phyloP scores from a whole-genome alignment of 2,797 vertebrate genomes.

The Enteromius anoplus region DNA sequence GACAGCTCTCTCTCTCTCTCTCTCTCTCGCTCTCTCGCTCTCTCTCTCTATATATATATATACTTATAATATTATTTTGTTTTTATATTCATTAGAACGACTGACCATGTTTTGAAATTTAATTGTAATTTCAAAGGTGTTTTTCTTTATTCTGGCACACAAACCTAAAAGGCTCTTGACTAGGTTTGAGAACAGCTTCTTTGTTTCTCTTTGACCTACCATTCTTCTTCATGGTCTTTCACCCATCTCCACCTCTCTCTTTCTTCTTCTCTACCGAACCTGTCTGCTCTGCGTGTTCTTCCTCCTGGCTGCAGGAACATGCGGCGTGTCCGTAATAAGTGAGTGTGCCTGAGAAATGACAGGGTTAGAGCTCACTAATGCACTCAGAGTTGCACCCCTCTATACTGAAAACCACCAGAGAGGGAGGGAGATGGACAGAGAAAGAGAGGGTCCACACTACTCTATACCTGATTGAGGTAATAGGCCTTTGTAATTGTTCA shows the following conservation, averaged over 20 bases:
- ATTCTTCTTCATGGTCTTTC: conserved; percentile 27
- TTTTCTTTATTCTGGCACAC: background rate
- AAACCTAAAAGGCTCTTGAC: background rate
- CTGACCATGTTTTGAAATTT: background rate
- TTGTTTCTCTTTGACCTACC: background rate
- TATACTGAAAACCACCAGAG: conserved; percentile 39
- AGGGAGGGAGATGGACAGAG: conserved; percentile 35
- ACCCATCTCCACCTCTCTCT: conserved; percentile 15
- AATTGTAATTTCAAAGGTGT: background rate
- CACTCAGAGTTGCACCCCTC: conserved; percentile 51
- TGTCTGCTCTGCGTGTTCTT: conserved; percentile 22
- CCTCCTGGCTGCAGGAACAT: conserved; percentile 35
- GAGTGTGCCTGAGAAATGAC: conserved; percentile 54
- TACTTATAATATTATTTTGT: too few species aligned
- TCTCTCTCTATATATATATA: too few species aligned
- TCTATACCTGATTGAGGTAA: conserved; percentile 69
- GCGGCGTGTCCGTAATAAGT: conserved; percentile 44
- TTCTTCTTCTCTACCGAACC: background rate
- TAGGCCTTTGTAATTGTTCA: conserved; percentile 77
- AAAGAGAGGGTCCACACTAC: conserved; percentile 44
- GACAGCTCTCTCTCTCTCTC: too few species aligned
- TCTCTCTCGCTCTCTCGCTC: too few species aligned
- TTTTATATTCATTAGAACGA: too few species aligned
- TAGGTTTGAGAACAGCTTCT: background rate
- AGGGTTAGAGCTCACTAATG: conserved; percentile 59